Conservation (phyloP, 2,113 vertebrate genomes). For the Pongo pygmaeus region DNA sequence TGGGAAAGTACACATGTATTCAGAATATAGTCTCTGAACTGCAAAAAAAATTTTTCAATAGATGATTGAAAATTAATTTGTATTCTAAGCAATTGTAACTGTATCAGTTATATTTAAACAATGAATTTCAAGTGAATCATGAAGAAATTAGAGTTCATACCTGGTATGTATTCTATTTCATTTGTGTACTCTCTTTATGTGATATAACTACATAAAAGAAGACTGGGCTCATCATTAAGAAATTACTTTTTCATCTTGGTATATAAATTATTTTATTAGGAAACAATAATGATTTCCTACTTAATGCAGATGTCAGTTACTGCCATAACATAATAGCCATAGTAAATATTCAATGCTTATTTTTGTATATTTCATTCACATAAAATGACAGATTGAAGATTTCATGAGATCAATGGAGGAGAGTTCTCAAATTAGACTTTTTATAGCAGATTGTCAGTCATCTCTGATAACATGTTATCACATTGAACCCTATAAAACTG, state of each 20-base stretch:
- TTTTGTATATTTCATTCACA: neutral
- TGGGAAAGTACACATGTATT: neutral
- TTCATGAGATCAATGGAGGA: neutral
- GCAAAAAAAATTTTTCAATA: constrained; percentile 13
- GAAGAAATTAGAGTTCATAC: constrained; percentile 56
- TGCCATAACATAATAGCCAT: neutral
- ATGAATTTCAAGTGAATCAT: constrained; percentile 56
- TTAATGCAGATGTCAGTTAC: neutral
- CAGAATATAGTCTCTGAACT: neutral
- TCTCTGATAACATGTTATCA: neutral
- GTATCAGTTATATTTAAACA: constrained; percentile 40
- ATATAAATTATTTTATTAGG: neutral
- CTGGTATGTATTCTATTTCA: constrained; percentile 45
- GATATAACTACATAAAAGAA: constrained; percentile 26
- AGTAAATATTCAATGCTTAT: neutral
- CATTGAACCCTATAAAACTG: neutral
- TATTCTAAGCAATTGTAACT: neutral
- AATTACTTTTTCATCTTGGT: neutral
- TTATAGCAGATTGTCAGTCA: neutral
- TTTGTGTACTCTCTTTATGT: neutral
- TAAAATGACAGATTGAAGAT: neutral
- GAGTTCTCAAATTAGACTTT: neutral
- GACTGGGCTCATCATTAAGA: neutral
- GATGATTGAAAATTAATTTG: constrained; percentile 44
- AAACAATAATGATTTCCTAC: constrained; percentile 15